Evolutionary conservation across 1,140 invertebrate genomes (phyloP), one percentile per base, ranked within the genome.

Genomic region (Formica exsecta): DNA sequence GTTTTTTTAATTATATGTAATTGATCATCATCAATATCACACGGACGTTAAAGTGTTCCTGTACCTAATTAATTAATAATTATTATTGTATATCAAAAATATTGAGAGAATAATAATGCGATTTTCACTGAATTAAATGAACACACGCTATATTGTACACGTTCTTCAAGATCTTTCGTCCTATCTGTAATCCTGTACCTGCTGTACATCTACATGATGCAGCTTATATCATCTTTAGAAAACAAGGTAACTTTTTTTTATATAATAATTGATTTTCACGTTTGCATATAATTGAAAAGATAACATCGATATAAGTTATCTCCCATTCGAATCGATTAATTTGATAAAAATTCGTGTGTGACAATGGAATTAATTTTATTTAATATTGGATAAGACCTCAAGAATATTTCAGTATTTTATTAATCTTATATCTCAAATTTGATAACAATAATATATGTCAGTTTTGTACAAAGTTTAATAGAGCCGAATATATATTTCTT

Each of bases 31-130:
- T 93, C 86, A 87, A 91, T 93, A 93, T 93, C 90, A 92, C 89
- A 92, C 91, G 91, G 93, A 93, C 89, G 89, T 92, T 92, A 90
- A 94, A 94, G 94, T 95, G 94, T 94, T 95, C 94, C 94, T 94
- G 94, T 94, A 95, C 92, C 94, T 94, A 93, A 94, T 94, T 94
- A 88, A 91, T 92, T 92, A 88, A 91, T 90, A 87, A 93, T 94
- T 92, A 94, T 94, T 94, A 94, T 93, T 94, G 93, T 95, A 94
- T 93, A 94, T 94, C 91, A 91, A 94, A 94, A 94, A 92, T 93
- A 95, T 94, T 94, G 91, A 94, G 88, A 94, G 88, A 94, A 94
- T 94, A 95, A 94, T 92, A 83, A 83, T 8, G 92, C 93, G 91
- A 95, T 94, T 95, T 94, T 95, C 94, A 94, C 92, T 93, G 92